Conservation (phyloP, 2,888 invertebrate species). For the Trachelus tabidus region DNA sequence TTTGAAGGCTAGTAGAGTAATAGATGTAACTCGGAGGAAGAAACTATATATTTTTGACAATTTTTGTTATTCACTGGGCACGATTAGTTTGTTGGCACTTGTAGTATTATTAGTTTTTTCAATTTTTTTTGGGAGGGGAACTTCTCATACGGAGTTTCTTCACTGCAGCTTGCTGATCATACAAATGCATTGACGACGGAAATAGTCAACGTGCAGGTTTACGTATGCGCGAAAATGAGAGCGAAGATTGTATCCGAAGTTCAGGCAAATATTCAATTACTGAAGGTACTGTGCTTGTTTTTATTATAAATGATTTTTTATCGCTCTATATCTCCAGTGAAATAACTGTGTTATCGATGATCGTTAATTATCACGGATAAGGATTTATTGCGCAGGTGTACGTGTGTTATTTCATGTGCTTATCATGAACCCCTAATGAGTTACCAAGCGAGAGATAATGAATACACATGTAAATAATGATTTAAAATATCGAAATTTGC, state of each 20-base stretch:
- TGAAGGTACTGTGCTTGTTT: slow-evolving; percentile 71
- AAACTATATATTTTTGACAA: not conserved
- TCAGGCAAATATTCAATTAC: slow-evolving; percentile 77
- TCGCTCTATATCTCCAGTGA: not conserved
- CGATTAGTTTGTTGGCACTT: not conserved
- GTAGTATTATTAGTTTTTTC: not conserved
- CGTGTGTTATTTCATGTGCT: not conserved
- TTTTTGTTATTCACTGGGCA: not conserved
- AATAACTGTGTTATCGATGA: not conserved
- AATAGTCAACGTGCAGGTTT: slow-evolving; percentile 78
- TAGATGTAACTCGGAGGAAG: not conserved
- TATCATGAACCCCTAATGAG: not conserved
- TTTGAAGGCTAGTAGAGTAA: slow-evolving; percentile 50
- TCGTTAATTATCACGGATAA: not conserved
- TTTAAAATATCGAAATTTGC: not conserved
- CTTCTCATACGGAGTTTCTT: not conserved
- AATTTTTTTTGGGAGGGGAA: not conserved
- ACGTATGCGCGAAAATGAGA: slow-evolving; percentile 84
- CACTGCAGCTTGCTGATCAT: slow-evolving; percentile 73
- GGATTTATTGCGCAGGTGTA: not conserved
- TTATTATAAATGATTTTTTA: not conserved
- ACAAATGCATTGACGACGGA: slow-evolving; percentile 70
- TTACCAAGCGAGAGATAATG: not conserved
- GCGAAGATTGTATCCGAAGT: slow-evolving; percentile 85
- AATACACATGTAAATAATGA: not conserved